phyloP scores from a whole-genome alignment of 2,797 vertebrate species.

The Anguilla marmorata region DNA sequence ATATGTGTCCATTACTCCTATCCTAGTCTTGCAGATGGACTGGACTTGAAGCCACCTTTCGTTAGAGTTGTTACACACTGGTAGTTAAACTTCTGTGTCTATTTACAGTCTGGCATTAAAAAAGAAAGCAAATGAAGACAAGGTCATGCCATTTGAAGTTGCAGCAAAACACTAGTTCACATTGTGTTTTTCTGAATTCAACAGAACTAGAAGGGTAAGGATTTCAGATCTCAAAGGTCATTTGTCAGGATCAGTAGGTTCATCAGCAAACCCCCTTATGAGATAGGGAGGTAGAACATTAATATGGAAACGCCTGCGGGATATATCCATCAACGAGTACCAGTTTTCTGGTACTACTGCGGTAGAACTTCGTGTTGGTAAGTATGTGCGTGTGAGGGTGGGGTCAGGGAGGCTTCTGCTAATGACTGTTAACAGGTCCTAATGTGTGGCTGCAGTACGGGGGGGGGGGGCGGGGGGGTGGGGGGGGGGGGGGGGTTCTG shows the following conservation, averaged over 20 bases:
- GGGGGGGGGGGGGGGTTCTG: no score
- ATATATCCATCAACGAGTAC: slow-evolving; percentile 41
- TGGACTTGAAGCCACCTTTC: not conserved
- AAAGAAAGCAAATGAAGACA: slow-evolving; percentile 60
- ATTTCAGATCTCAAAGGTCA: slow-evolving; percentile 37
- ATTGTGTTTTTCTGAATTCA: slow-evolving; percentile 41
- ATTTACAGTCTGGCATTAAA: slow-evolving; percentile 23
- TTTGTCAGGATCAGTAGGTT: slow-evolving; percentile 34
- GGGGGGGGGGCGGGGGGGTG: slow-evolving; percentile 35
- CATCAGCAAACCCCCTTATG: slow-evolving; percentile 22
- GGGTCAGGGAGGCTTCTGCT: slow-evolving; percentile 22
- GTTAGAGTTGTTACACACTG: not conserved
- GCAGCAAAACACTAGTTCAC: slow-evolving; percentile 43
- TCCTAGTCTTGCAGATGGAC: not conserved
- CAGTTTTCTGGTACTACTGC: not conserved
- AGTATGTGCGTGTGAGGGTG: slow-evolving; percentile 5
- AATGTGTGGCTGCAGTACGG: slow-evolving; percentile 50
- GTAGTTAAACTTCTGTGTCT: not conserved
- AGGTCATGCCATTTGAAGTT: slow-evolving; percentile 61
- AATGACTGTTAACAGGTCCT: slow-evolving; percentile 39
- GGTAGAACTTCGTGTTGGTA: not conserved
- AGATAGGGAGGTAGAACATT: slow-evolving; percentile 40
- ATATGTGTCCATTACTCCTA: not conserved
- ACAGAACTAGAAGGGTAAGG: slow-evolving; percentile 39
- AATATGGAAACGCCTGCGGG: slow-evolving; percentile 48